These are phyloP conservation scores for Aegotheles bennettii DNA, from an alignment of 2,113 vertebrate species.

Conservation along the genomic window DNA sequence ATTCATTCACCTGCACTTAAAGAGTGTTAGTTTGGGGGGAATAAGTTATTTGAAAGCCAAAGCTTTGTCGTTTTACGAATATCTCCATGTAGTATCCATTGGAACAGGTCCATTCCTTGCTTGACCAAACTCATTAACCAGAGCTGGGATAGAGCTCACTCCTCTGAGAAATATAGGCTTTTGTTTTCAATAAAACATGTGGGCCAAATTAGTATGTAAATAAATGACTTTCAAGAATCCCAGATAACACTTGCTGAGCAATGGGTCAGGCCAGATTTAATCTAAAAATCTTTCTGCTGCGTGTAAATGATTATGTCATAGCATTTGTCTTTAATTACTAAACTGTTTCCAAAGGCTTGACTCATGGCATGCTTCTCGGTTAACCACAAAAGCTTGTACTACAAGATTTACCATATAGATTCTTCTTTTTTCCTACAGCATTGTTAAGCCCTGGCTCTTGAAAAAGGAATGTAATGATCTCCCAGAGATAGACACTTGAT, in stretches of 20 bases:
- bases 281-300: conserved; percentile 76
- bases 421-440: conserved; percentile 50
- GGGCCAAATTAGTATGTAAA: conserved; percentile 79
- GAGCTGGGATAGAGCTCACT: conserved; percentile 20
- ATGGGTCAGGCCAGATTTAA: conserved; percentile 77
- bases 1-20: not conserved
- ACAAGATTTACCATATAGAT: conserved; percentile 80
- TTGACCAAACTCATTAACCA: conserved; percentile 59
- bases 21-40: not conserved
- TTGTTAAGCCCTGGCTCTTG: conserved; percentile 67
- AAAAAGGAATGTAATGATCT: conserved; percentile 56
- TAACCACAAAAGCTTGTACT: conserved; percentile 84
- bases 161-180: conserved; percentile 55
- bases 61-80: not conserved
- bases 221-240: conserved; percentile 75
- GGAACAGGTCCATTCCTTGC: conserved; percentile 13
- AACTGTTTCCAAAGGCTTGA: conserved; percentile 78
- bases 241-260: conserved; percentile 82
- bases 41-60: not conserved
- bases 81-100: not conserved
- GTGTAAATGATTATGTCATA: conserved; percentile 83
- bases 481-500: conserved; percentile 56
- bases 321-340: conserved; percentile 86
- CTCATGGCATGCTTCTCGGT: conserved; percentile 77
- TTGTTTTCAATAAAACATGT: conserved; percentile 75